Base-by-base conservation (phyloP, 1,140 invertebrate species). In the Bombus fervidus region DNA sequence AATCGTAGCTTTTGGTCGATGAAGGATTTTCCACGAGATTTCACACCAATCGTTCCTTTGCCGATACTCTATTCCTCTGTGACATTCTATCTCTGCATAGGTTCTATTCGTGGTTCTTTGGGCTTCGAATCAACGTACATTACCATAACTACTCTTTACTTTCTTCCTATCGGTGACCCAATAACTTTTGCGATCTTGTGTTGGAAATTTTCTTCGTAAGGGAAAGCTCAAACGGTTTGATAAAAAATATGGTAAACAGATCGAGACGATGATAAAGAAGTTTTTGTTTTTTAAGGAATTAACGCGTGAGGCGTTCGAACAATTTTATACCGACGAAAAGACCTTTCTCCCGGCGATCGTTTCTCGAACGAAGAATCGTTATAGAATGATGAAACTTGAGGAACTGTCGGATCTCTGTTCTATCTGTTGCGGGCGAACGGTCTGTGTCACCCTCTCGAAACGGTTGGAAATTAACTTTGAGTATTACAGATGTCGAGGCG, bases 401-500 rank as follows among this genome's bases (percentile, higher is more conserved):
- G 22, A 62, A 72, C 39, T 39, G 71, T 34, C 5, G 28, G 18
- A 69, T 4, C 84, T 59, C 28, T 68, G 34, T 76, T 53, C 78
- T 37, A 66, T 39, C 85, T 87, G 78, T 87, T 85, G 88, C 69
- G 81, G 74, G 37, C 64, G 68, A 88, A 79, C 80, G 64, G 69
- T 89, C 85, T 71, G 81, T 81, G 88, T 78, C 87, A 86, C 53
- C 66, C 86, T 75, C 83, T 90, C 89, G 88, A 88, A 92, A 81
- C 80, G 74, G 84, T 83, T 91, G 89, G 69, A 93, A 93, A 93
- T 94, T 94, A 93, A 92, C 93, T 93, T 92, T 93, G 89, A 93
- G 93, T 90, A 92, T 93, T 94, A 94, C 93, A 94, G 90, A 94
- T 94, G 93, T 94, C 90, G 92, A 91, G 93, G 91, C 86, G 87